phyloP scores from a whole-genome alignment of 1,140 invertebrate species.

The Medauroidea extradentata region DNA sequence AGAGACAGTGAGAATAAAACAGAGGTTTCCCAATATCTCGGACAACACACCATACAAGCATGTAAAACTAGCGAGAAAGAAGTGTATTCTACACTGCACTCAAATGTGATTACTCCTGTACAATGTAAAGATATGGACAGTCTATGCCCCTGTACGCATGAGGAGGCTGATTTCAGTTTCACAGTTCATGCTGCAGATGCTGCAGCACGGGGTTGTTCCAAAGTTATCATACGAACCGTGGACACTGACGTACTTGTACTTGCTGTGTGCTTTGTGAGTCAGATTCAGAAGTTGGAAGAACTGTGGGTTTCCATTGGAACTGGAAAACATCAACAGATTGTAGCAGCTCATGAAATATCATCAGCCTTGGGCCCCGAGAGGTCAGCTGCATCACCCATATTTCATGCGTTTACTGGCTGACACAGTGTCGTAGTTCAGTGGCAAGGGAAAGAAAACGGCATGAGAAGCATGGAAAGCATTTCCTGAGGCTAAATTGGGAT shows the following conservation, averaged over 20 bases:
- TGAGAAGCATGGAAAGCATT: slow-evolving; percentile 24
- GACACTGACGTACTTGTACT: slow-evolving; percentile 30
- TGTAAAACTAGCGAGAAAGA: too few species aligned
- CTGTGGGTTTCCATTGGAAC: slow-evolving; percentile 17
- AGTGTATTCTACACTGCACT: neutral
- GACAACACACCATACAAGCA: too few species aligned
- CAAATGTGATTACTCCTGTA: neutral
- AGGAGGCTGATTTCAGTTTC: slow-evolving; percentile 29
- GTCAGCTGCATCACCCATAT: slow-evolving; percentile 11
- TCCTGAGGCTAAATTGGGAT: slow-evolving; percentile 19
- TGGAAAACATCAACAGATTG: slow-evolving; percentile 10
- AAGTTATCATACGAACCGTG: slow-evolving; percentile 19
- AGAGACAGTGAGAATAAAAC: too few species aligned
- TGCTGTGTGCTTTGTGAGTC: slow-evolving; percentile 10
- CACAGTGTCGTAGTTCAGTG: slow-evolving; percentile 23
- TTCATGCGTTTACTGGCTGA: slow-evolving; percentile 28
- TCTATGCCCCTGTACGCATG: slow-evolving; percentile 23
- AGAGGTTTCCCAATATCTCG: too few species aligned
- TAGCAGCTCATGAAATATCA: neutral
- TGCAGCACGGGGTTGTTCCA: slow-evolving; percentile 8
- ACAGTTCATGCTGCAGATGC: slow-evolving; percentile 25
- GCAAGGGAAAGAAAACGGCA: slow-evolving; percentile 24
- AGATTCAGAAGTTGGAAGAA: neutral
- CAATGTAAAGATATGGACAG: neutral
- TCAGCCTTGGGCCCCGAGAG: neutral